Evolutionary conservation across 2,113 vertebrate species (phyloP).

Genomic region (Emydocephalus ijimae): DNA sequence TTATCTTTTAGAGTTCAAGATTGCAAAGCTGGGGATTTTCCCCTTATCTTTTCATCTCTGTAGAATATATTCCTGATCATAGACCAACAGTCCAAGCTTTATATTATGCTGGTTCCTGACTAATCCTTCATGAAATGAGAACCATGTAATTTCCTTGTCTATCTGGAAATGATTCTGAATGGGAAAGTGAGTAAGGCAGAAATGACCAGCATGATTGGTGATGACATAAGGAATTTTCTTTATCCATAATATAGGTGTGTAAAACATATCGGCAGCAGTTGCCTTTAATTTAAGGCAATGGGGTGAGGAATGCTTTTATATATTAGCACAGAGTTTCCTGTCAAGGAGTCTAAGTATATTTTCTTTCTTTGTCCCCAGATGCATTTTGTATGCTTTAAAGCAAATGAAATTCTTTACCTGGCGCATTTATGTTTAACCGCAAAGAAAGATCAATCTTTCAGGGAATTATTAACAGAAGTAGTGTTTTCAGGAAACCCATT

Average conservation of each 20-base stretch:
- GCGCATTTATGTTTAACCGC: slow-evolving; percentile 26
- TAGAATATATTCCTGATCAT: not conserved
- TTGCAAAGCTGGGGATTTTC: not conserved
- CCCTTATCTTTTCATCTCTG: not conserved
- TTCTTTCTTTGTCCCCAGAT: slow-evolving; percentile 6
- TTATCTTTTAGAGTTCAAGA: not conserved
- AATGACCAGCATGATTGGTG: not conserved
- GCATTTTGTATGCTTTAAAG: slow-evolving; percentile 9
- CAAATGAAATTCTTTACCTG: not conserved
- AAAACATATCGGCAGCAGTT: not conserved
- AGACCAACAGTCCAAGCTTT: not conserved
- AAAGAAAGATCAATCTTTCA: slow-evolving; percentile 36
- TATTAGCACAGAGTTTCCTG: not conserved
- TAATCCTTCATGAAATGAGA: not conserved
- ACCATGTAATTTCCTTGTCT: no score
- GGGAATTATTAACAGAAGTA: slow-evolving; percentile 36
- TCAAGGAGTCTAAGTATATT: slow-evolving; percentile 9
- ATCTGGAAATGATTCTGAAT: not conserved
- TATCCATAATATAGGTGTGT: not conserved
- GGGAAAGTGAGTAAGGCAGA: not conserved
- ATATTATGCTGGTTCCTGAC: not conserved
- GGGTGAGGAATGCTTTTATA: not conserved
- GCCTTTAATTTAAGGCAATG: not conserved
- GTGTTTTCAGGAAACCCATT: slow-evolving; percentile 37
- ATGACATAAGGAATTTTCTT: not conserved